Evolutionary conservation across 2,797 vertebrate species (phyloP).

Genomic region (Synaphobranchus kaupii): DNA sequence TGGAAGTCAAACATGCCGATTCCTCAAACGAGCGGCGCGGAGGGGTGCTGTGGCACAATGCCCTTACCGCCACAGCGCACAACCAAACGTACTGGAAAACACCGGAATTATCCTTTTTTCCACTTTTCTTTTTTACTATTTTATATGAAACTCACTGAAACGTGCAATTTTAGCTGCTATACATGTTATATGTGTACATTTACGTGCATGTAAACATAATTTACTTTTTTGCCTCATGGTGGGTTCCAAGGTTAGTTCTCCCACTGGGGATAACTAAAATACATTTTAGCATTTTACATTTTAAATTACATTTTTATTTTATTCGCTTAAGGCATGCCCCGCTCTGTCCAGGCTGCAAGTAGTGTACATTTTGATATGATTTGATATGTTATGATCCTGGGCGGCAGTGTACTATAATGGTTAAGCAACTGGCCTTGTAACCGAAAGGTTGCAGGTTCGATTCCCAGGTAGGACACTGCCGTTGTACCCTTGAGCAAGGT

Average conservation of each 20-base stretch:
- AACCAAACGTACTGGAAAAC: background rate
- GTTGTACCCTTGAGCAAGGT: too few relatives aligned
- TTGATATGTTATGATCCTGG: too few relatives aligned
- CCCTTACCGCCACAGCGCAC: background rate
- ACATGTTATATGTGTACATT: background rate
- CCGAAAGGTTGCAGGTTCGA: too few relatives aligned
- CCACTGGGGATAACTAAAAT: background rate
- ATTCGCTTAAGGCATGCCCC: too few relatives aligned
- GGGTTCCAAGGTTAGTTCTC: background rate
- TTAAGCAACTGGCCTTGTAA: too few relatives aligned
- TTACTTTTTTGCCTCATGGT: background rate
- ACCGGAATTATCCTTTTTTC: background rate
- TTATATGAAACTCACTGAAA: background rate
- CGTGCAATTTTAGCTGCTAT: background rate
- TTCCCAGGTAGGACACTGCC: too few relatives aligned
- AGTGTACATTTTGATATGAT: background rate
- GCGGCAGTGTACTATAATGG: too few relatives aligned
- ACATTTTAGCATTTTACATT: background rate
- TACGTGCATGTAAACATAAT: background rate
- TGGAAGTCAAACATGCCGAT: background rate
- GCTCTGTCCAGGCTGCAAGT: background rate
- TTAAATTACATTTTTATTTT: too few relatives aligned
- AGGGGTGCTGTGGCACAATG: background rate
- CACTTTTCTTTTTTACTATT: background rate
- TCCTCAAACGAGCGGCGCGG: background rate